Conservation (phyloP, 2,113 vertebrate species). For the Brienomyrus longianalis region DNA sequence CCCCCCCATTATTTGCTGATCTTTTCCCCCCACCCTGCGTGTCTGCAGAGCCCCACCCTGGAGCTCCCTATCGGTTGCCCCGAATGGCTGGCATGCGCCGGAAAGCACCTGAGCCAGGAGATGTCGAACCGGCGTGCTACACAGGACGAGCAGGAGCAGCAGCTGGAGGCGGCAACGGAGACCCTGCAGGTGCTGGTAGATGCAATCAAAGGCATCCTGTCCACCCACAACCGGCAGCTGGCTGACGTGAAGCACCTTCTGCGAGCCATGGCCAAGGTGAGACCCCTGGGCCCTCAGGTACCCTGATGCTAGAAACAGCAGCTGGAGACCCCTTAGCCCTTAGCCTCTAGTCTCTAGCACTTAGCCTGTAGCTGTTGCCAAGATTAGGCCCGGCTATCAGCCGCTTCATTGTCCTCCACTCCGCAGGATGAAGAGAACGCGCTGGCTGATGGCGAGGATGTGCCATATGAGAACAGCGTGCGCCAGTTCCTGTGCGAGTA, state of each 20-base stretch:
- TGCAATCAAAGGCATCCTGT: slow-evolving; percentile 87
- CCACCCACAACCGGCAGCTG: slow-evolving; percentile 87
- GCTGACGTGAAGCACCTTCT: slow-evolving; percentile 93
- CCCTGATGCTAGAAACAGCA: background rate
- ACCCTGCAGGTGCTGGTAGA: slow-evolving; percentile 89
- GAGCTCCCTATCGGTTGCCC: slow-evolving; percentile 84
- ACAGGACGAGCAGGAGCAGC: slow-evolving; percentile 87
- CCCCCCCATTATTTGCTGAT: background rate
- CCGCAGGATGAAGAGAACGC: slow-evolving; percentile 92
- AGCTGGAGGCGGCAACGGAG: slow-evolving; percentile 82
- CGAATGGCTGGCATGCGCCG: slow-evolving; percentile 86
- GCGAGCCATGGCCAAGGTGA: slow-evolving; percentile 96
- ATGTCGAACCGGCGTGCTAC: slow-evolving; percentile 69
- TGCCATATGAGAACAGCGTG: slow-evolving; percentile 90
- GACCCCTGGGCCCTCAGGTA: background rate
- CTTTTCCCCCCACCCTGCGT: background rate
- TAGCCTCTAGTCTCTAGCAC: background rate
- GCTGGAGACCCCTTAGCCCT: background rate
- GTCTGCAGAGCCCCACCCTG: slow-evolving; percentile 69
- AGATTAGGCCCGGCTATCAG: background rate
- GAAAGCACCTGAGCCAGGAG: slow-evolving; percentile 85
- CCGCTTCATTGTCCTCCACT: background rate
- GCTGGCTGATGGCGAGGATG: slow-evolving; percentile 85
- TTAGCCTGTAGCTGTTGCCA: background rate
- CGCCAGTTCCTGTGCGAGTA: slow-evolving; percentile 92